Conservation (phyloP, 2,113 vertebrate species). For the Bubo bubo region DNA sequence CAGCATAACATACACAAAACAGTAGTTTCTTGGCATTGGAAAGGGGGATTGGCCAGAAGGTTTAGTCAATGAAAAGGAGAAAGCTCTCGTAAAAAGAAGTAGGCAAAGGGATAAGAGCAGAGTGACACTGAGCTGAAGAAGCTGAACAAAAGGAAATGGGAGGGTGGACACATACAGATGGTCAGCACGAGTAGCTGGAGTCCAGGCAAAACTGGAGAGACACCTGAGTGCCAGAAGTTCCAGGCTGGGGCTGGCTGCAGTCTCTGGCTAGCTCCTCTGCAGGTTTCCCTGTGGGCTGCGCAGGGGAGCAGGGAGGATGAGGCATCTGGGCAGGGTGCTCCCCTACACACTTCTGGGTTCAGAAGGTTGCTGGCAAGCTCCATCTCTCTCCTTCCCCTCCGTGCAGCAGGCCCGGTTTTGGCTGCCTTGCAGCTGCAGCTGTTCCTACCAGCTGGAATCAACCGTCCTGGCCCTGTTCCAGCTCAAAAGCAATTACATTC, state of each 20-base stretch:
- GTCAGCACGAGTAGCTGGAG: background rate
- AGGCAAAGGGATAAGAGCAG: background rate
- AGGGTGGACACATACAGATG: background rate
- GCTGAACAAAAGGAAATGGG: background rate
- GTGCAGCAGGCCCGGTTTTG: slow-evolving; percentile 5
- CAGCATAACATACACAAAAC: background rate
- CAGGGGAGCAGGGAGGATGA: background rate
- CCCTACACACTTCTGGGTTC: slow-evolving; percentile 54
- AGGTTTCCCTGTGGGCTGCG: rapidly evolving
- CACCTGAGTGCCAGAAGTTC: background rate
- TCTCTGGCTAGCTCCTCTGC: background rate
- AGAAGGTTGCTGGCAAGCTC: slow-evolving; percentile 58
- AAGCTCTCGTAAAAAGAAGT: background rate
- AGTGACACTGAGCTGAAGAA: background rate
- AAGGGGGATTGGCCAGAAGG: background rate
- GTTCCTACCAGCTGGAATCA: slow-evolving; percentile 69
- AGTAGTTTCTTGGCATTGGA: background rate
- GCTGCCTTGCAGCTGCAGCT: slow-evolving; percentile 52
- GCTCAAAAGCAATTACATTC: slow-evolving; percentile 62
- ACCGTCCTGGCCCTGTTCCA: slow-evolving; percentile 56
- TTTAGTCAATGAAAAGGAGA: background rate
- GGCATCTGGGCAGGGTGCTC: background rate
- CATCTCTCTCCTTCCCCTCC: background rate
- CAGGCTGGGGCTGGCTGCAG: background rate
- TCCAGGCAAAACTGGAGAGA: background rate